phyloP scores from a whole-genome alignment of 2,888 invertebrate genomes.

The Chymomyza procnemis region DNA sequence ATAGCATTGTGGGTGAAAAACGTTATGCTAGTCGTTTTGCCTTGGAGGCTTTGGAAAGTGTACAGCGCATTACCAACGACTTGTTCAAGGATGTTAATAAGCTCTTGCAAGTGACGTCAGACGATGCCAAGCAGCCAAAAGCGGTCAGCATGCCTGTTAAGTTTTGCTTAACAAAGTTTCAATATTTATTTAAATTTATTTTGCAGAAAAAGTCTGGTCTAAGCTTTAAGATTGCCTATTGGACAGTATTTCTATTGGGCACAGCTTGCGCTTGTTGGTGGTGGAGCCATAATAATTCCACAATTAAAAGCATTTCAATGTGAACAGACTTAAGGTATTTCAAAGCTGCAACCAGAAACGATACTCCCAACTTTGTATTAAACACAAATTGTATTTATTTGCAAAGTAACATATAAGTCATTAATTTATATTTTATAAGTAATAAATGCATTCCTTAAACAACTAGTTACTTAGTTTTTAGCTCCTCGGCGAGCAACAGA shows the following conservation, averaged over 20 bases:
- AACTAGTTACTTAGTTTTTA: slow-evolving; percentile 28
- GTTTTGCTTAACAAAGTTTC: too few species aligned
- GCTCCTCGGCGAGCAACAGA: slow-evolving; percentile 65
- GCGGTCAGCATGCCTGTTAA: not conserved
- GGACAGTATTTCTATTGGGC: slow-evolving; percentile 42
- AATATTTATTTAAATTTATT: too few species aligned
- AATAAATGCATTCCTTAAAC: too few species aligned
- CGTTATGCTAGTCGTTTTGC: slow-evolving; percentile 77
- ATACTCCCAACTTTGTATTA: too few species aligned
- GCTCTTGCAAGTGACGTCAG: not conserved
- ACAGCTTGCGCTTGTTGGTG: slow-evolving; percentile 59
- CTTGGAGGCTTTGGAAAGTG: slow-evolving; percentile 73
- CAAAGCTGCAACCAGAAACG: not conserved
- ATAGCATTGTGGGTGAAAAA: slow-evolving; percentile 76
- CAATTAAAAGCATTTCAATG: not conserved
- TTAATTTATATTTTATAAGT: too few species aligned
- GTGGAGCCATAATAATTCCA: slow-evolving; percentile 43
- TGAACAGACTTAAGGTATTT: not conserved
- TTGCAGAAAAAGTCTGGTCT: slow-evolving; percentile 42
- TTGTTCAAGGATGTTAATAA: slow-evolving; percentile 59
- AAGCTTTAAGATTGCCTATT: slow-evolving; percentile 27
- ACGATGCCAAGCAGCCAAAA: not conserved
- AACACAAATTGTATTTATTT: too few species aligned
- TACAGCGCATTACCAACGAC: slow-evolving; percentile 65
- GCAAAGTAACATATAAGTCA: too few species aligned